Evolutionary conservation across 2,797 vertebrate species (phyloP), one percentile per base, ranked within the genome.

Genomic region (Protonibea diacanthus): DNA sequence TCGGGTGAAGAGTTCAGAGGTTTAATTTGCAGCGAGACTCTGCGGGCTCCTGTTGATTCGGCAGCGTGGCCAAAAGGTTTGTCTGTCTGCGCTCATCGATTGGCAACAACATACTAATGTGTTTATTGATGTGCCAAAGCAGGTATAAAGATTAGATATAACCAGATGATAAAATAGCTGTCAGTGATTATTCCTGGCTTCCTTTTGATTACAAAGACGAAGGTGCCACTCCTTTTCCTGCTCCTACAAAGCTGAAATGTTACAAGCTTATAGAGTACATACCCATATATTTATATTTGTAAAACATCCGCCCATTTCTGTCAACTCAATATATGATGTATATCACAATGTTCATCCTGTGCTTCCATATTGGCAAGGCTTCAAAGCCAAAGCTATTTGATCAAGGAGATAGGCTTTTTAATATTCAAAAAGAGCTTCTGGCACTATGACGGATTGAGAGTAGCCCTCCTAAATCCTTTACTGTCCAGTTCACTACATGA

Each of bases 1-100:
- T 58, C 44, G 77, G 92, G 90, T 91, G 91, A 93, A 76, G 86
- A 92, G 88, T 90, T 92, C 89, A 91, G 83, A 47, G 71, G 78
- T 83, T 87, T 89, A 62, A 90, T 91, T 89, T 87, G 86, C 66
- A 74, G 82, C n/a, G 23, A 63, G 71, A 69, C 78, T 55, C 55
- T 57, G 29, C 1, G 4, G 62, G 51, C 38, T 68, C 21, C 49
- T 76, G 86, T 86, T 86, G 73, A 88, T 61, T 64, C 12, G 8
- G 23, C 61, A 61, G 70, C 13, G 1, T 1, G 29, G 74, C 74
- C 81, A 76, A 81, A 88, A 81, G 79, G 62, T 80, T 65, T 1
- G 75, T 73, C 83, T 68, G 76, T 89, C 81, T 83, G 55, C 15
- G 7, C 25, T 27, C 60, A 87, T 92, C 29, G 85, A 92, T 90